These are phyloP conservation scores for Rhynchotus rufescens DNA, from an alignment of 2,797 vertebrate genomes.

Conservation along the genomic window DNA sequence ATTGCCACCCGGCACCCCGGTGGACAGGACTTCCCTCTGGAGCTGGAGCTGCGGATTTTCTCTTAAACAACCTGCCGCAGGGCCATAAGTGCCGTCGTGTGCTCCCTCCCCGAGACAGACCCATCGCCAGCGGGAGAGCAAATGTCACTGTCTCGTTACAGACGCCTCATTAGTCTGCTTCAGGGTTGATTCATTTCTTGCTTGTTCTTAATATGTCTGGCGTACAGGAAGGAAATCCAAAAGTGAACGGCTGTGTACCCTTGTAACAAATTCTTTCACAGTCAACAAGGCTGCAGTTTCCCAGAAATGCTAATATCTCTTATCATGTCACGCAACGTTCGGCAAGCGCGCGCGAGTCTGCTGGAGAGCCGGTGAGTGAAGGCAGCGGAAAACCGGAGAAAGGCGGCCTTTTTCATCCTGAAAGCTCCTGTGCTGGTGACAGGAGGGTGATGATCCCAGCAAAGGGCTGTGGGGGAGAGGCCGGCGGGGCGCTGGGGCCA, in stretches of 20 bases:
- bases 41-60: neutral
- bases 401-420: neutral
- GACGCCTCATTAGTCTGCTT: neutral
- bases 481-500: neutral
- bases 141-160: neutral
- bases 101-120: neutral
- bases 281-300: neutral
- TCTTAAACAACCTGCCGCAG: neutral
- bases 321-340: neutral
- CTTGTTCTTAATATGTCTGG: neutral
- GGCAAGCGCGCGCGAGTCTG: neutral
- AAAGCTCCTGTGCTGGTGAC: neutral
- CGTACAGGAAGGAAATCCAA: neutral
- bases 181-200: neutral
- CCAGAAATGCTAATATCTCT: neutral
- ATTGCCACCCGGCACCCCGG: neutral
- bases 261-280: neutral
- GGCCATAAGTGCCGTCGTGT: accelerated
- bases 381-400: neutral
- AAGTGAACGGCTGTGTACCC: neutral
- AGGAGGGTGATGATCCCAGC: neutral
- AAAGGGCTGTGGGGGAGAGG: neutral
- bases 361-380: neutral
- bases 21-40: neutral
- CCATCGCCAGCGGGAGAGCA: neutral